phyloP scores from a whole-genome alignment of 2,113 vertebrate species.

The Tinamus guttatus region DNA sequence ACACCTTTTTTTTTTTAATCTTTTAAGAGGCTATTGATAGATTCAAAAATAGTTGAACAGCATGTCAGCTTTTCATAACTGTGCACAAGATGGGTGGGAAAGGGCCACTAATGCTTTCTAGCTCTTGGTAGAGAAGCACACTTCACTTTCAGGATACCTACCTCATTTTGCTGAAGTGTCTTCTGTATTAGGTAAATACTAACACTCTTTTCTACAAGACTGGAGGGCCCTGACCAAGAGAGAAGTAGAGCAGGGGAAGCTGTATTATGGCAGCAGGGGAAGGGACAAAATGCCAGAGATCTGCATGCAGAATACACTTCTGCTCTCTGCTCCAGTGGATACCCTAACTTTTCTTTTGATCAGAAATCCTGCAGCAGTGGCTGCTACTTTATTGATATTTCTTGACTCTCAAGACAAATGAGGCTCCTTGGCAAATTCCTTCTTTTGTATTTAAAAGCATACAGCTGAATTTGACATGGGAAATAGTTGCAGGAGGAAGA shows the following conservation, averaged over 20 bases:
- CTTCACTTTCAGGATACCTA: background rate
- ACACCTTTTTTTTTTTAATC: background rate
- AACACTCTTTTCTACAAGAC: background rate
- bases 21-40: background rate
- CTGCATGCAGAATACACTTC: background rate
- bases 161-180: background rate
- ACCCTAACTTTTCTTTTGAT: background rate
- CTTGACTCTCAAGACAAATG: background rate
- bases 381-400: background rate
- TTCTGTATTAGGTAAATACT: background rate
- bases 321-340: background rate
- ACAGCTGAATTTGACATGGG: background rate
- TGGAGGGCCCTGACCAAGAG: background rate
- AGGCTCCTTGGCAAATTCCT: background rate
- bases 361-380: background rate
- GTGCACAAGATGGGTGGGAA: background rate
- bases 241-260: too few relatives aligned
- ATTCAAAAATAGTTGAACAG: background rate
- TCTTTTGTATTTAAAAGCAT: background rate
- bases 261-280: background rate
- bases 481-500: background rate
- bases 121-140: background rate
- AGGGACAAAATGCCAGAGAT: background rate
- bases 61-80: background rate
- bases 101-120: background rate